A percentile compares a stretch with the other conserved stretches of the same genome.
These are phyloP conservation scores for Diarsia mendica DNA, from an alignment of 2,888 invertebrate genomes.

Conservation along the genomic window DNA sequence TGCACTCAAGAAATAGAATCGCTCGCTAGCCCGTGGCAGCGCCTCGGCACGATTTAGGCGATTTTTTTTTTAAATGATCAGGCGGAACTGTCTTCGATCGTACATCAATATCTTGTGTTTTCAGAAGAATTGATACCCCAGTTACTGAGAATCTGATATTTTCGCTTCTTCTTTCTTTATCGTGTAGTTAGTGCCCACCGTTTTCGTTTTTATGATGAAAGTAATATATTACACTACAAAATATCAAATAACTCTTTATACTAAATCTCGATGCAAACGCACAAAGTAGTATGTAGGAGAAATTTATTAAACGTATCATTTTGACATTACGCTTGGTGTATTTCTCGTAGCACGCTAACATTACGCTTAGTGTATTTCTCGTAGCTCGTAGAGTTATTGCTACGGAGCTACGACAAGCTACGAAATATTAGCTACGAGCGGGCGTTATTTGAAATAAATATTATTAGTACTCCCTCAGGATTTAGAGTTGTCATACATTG, in stretches of 20 bases:
- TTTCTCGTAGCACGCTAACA: constrained; percentile 56
- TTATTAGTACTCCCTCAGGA: constrained; percentile 40
- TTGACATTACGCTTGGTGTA: constrained; percentile 54
- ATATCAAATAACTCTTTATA: constrained; percentile 37
- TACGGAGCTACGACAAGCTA: constrained; percentile 66
- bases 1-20: too few relatives aligned
- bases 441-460: constrained; percentile 51
- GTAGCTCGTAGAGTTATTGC: constrained; percentile 61
- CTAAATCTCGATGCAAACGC: constrained; percentile 21
- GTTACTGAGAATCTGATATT: neutral
- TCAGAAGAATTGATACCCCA: neutral
- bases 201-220: neutral
- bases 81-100: too few relatives aligned
- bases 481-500: constrained; percentile 34
- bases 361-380: constrained; percentile 53
- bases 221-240: constrained; percentile 4
- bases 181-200: too few relatives aligned
- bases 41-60: too few relatives aligned
- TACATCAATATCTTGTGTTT: neutral
- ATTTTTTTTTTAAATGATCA: too few relatives aligned
- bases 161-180: neutral
- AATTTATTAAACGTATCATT: constrained; percentile 54
- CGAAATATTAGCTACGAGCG: constrained; percentile 50
- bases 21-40: too few relatives aligned
- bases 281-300: constrained; percentile 21